Conservation (phyloP, 1,140 invertebrate species). For the Cepaea nemoralis region DNA sequence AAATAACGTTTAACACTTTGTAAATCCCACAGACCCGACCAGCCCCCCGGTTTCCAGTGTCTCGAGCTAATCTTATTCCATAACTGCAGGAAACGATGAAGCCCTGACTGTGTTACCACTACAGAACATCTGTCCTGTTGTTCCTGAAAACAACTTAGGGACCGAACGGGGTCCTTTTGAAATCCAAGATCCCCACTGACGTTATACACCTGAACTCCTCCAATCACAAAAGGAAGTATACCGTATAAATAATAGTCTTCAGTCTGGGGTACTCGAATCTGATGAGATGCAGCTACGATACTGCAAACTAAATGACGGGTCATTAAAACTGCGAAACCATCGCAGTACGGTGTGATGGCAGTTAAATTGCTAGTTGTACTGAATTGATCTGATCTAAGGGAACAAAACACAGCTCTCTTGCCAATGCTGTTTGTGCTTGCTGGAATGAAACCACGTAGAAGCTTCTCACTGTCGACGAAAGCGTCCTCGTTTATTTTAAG, state of each 20-base stretch:
- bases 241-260: constrained; percentile 75
- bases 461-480: constrained; percentile 80
- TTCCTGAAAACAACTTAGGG: constrained; percentile 13
- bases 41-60: background rate
- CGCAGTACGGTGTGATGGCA: constrained; percentile 49
- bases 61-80: background rate
- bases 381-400: background rate
- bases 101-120: constrained; percentile 8
- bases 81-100: background rate
- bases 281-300: constrained; percentile 62
- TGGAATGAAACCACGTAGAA: constrained; percentile 43
- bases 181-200: constrained; percentile 22
- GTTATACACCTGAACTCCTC: constrained; percentile 27
- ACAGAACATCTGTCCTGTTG: background rate
- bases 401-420: constrained; percentile 43
- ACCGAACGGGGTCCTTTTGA: constrained; percentile 6
- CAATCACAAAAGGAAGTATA: constrained; percentile 56
- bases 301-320: constrained; percentile 47
- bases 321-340: constrained; percentile 51
- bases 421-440: constrained; percentile 13
- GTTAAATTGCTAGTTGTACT: constrained; percentile 39
- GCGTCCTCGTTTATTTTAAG: constrained; percentile 92
- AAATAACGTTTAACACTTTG: constrained; percentile 8
- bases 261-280: constrained; percentile 72
- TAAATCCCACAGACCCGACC: constrained; percentile 19